Evolutionary conservation across 1,140 invertebrate genomes (phyloP).

Genomic region (Mizuhopecten yessoensis): DNA sequence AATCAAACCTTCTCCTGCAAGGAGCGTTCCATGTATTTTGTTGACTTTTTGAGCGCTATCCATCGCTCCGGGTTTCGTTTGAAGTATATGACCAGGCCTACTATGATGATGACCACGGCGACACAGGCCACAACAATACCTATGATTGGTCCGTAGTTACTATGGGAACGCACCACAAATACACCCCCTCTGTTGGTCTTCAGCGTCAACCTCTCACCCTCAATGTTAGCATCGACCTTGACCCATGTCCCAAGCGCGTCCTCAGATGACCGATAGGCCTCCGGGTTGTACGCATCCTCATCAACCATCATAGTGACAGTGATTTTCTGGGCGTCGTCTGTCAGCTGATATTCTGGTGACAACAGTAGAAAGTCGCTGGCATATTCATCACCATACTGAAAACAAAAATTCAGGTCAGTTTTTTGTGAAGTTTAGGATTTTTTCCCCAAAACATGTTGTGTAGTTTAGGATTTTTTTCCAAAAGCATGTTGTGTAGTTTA

Average conservation of each 20-base stretch:
- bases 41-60: slow-evolving; percentile 67
- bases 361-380: slow-evolving; percentile 78
- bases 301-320: slow-evolving; percentile 67
- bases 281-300: slow-evolving; percentile 62
- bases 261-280: slow-evolving; percentile 70
- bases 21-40: slow-evolving; percentile 71
- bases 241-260: slow-evolving; percentile 74
- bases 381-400: slow-evolving; percentile 77
- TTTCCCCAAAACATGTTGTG: no score
- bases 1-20: slow-evolving; percentile 69
- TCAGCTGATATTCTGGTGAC: slow-evolving; percentile 69
- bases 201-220: slow-evolving; percentile 70
- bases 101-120: slow-evolving; percentile 69
- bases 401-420: slow-evolving; percentile 51
- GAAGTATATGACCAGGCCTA: slow-evolving; percentile 75
- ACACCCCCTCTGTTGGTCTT: slow-evolving; percentile 74
- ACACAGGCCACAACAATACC: slow-evolving; percentile 70
- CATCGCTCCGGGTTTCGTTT: slow-evolving; percentile 75
- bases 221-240: slow-evolving; percentile 69
- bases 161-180: slow-evolving; percentile 71
- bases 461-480: no score
- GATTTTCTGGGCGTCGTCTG: slow-evolving; percentile 63
- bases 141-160: slow-evolving; percentile 70
- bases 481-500: no score
- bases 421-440: neutral